Evolutionary conservation across 2,888 invertebrate species (phyloP).

Genomic region (Netelia melanura): DNA sequence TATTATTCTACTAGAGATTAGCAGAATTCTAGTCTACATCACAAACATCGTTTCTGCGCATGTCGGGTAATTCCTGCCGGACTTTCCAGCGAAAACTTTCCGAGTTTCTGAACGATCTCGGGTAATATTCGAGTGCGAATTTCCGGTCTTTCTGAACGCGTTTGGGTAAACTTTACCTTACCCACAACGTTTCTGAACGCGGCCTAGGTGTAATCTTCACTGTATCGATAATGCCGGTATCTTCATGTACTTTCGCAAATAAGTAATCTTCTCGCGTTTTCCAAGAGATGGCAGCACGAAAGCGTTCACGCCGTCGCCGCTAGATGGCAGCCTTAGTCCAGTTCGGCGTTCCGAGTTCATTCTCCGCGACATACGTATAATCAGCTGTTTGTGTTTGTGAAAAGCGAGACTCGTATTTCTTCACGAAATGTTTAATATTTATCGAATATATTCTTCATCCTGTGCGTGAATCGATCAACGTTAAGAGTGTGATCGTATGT

Average conservation of each 20-base stretch:
- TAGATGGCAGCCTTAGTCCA: conserved; percentile 31
- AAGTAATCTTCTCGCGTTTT: neutral
- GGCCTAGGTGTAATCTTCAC: neutral
- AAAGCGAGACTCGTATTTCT: conserved; percentile 14
- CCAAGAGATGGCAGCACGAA: neutral
- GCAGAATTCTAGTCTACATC: no score
- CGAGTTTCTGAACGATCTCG: no score
- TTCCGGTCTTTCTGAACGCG: no score
- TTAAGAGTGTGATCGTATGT: neutral
- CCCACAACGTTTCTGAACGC: no score
- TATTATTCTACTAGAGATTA: no score
- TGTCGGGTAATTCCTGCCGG: no score
- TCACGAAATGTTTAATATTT: conserved; percentile 2
- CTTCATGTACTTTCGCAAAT: neutral
- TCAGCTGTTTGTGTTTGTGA: conserved; percentile 54
- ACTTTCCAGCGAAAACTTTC: no score
- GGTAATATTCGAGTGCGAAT: no score
- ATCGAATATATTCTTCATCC: conserved; percentile 2
- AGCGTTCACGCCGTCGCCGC: neutral
- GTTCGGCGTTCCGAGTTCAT: neutral
- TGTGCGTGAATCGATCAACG: conserved; percentile 19
- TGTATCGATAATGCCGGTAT: neutral
- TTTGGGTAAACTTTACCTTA: no score
- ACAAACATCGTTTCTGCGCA: no score
- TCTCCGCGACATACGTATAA: neutral